A percentile compares a stretch with the other conserved stretches of the same genome.
Conservation (phyloP, 92 coral and sea anemone genomes). For the Virgularia gustaviana region DNA sequence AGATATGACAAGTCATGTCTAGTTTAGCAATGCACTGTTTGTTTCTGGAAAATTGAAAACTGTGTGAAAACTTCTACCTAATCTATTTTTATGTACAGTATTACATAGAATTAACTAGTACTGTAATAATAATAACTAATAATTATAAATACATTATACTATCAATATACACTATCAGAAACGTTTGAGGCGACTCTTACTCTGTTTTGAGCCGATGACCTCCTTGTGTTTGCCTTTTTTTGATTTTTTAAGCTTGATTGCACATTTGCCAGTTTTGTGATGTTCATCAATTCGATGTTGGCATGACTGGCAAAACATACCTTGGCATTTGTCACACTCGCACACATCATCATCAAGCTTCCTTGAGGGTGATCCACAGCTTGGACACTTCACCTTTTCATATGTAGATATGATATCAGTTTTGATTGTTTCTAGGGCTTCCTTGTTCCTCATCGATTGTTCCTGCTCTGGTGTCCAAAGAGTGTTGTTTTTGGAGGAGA, state of each 20-base stretch:
- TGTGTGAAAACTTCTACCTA: too few species aligned
- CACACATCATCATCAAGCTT: constrained; percentile 4
- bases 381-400: constrained; percentile 21
- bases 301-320: constrained; percentile 9
- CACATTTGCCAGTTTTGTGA: constrained; percentile 11
- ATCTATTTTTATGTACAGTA: too few species aligned
- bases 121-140: too few species aligned
- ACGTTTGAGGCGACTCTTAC: constrained; percentile 24
- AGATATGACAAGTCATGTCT: too few species aligned
- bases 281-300: constrained; percentile 14
- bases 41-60: too few species aligned
- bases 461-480: constrained; percentile 9
- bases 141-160: constrained; percentile 9
- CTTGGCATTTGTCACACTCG: constrained; percentile 28
- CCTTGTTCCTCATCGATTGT: not conserved
- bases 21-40: too few species aligned
- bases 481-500: constrained; percentile 22
- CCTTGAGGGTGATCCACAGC: constrained; percentile 28
- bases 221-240: constrained; percentile 10
- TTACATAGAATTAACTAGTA: too few species aligned
- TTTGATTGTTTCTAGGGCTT: not conserved
- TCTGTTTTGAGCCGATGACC: constrained; percentile 23
- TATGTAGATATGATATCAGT: constrained; percentile 13
- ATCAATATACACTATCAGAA: not conserved
- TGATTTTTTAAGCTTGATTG: not conserved